A percentile compares a stretch with the other conserved stretches of the same genome.
phyloP scores from a whole-genome alignment of 2,888 invertebrate species.

The Timandra comae region DNA sequence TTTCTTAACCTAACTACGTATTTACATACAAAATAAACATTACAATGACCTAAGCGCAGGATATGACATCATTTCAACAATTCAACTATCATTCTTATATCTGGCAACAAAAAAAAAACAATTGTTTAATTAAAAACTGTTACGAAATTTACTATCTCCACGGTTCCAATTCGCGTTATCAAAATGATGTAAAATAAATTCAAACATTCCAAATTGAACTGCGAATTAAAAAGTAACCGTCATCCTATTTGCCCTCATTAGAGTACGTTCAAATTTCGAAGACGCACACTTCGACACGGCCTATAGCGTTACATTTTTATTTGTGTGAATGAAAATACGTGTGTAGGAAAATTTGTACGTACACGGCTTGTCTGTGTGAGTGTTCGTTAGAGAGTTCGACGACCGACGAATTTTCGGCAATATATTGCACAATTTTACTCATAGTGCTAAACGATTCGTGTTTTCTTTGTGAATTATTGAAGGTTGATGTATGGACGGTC shows the following conservation, averaged over 20 bases:
- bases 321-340: slow-evolving; percentile 29
- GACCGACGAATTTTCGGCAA: slow-evolving; percentile 46
- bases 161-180: neutral
- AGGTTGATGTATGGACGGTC: slow-evolving; percentile 7
- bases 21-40: too few relatives aligned
- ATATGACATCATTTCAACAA: too few relatives aligned
- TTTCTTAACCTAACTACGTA: too few relatives aligned
- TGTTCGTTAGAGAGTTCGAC: slow-evolving; percentile 32
- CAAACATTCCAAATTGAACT: slow-evolving; percentile 9
- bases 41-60: too few relatives aligned
- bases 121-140: too few relatives aligned
- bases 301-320: slow-evolving; percentile 15
- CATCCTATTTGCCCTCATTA: slow-evolving; percentile 40
- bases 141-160: too few relatives aligned
- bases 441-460: slow-evolving; percentile 6
- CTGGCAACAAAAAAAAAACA: too few relatives aligned
- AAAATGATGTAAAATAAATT: neutral
- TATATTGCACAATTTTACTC: slow-evolving; percentile 43
- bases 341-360: slow-evolving; percentile 32
- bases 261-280: slow-evolving; percentile 23
- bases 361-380: slow-evolving; percentile 29
- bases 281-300: slow-evolving; percentile 22
- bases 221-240: slow-evolving; percentile 33
- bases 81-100: too few relatives aligned
- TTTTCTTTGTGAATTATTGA: slow-evolving; percentile 8